Evolutionary conservation across 2,888 invertebrate species (phyloP), one percentile per base, ranked within the genome.

Genomic region (Phaonia tiefii): DNA sequence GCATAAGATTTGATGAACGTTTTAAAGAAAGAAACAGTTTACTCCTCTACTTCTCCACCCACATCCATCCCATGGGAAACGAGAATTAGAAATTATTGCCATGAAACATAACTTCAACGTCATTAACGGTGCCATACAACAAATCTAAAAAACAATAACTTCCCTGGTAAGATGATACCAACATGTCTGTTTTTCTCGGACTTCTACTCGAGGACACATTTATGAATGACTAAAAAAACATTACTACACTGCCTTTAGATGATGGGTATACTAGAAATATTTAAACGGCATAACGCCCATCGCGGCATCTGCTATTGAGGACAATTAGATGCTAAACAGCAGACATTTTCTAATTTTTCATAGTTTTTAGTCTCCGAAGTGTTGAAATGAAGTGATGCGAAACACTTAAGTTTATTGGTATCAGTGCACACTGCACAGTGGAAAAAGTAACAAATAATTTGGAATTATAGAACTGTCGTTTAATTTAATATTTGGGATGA

Each of bases 301-400:
- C 71, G 66, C 77, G 79, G 77, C 81, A 78, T 81, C 81, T 79
- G 79, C 73, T 67, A 39, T 82, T 82, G 83, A 70, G 81, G 51
- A 79, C 80, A 72, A 66, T 79, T 65, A 77, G 63, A 73, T 69
- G 76, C 79, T 82, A 65, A 73, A 75, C 75, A 80, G 77, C 74
- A 79, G 85, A 83, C 86, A 88, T 87, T 87, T 88, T 85, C 88
- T 88, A 88, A 88, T 88, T 88, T 88, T 84, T 85, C 84, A 87
- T 84, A 86, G 86, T 86, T 86, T 88, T 85, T 85, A 84, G 85
- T 31, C 8, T 31, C 8, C 8, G 31, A 5, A 31, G 8, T 85
- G 85, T n/a, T n/a, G n/a, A n/a, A n/a, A n/a, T n/a, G n/a, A n/a
- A n/a, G n/a, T n/a, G n/a, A n/a, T n/a, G n/a, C n/a, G n/a, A n/a